Base-by-base conservation (phyloP, 2,888 invertebrate species). In the Alsophila aescularia region DNA sequence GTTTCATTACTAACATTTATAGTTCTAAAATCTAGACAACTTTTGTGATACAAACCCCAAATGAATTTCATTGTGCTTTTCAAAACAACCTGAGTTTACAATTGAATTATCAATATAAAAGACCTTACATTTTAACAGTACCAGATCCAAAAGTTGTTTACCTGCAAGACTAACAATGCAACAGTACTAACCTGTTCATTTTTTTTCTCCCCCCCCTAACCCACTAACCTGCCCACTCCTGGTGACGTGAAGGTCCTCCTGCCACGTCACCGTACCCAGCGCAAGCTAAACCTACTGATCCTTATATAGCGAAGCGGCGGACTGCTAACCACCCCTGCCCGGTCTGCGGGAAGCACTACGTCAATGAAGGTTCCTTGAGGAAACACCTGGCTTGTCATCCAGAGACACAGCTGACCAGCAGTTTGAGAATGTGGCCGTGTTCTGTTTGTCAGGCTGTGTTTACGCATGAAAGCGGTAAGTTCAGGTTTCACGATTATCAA, bases 251-350 rank as follows among this genome's bases (percentile, higher is more conserved):
- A 91, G 91, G 90, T 77, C 90, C 93, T 70, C 93, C 93, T 83
- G 93, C 94, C 89, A 93, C 93, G 90, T 93, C 93, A 93, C 90
- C 90, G 58, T 90, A 91, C 85, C 92, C 91, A 62, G 87, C 90
- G 82, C 92, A 90, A 90, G 88, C 90, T 90, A 92, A 92, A 92
- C 81, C 92, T 77, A 92, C 92, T 86, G 95, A 95, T 92, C 95
- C 95, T 93, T 96, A 96, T 93, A 94, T 96, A 95, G 97, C 97
- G 87, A 98, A 98, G 93, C 95, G 98, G 92, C 94, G 97, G 92
- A 97, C 97, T 73, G 97, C 98, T 72, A 98, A 98, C 90, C 98
- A 98, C 86, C 97, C 98, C 47, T 98, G 98, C 83, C 98, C 98
- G 15, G 96, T 98, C 37, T 98, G 98, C 89, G 98, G 98, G 69